A percentile compares a stretch with the other conserved stretches of the same genome.
These are phyloP conservation scores for Calliphora vicina DNA, from an alignment of 1,140 invertebrate species.

Conservation along the genomic window DNA sequence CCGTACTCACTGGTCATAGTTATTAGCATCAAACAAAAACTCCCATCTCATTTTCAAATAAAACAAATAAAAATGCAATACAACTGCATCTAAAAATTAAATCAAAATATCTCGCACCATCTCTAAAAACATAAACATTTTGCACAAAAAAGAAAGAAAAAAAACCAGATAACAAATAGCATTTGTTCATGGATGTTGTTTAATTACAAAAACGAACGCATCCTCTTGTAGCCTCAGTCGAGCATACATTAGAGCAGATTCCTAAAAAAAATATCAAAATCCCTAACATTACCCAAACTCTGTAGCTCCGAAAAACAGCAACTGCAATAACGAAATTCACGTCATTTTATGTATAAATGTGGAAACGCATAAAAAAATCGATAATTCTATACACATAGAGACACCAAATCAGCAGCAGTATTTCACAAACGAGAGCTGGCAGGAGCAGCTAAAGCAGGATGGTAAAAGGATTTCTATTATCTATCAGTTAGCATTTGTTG, in stretches of 20 bases:
- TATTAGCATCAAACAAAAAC: no score
- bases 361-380: background rate
- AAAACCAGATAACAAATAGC: no score
- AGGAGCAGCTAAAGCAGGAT: background rate
- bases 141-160: background rate
- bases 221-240: background rate
- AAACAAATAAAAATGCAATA: background rate
- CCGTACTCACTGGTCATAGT: background rate
- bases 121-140: background rate
- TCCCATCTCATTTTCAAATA: background rate
- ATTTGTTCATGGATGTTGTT: background rate
- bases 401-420: background rate
- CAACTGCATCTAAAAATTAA: background rate
- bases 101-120: background rate
- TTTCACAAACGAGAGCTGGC: background rate
- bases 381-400: background rate
- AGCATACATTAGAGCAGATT: background rate
- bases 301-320: background rate
- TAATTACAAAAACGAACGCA: constrained; percentile 13
- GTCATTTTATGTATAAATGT: background rate
- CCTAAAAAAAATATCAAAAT: background rate
- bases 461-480: background rate
- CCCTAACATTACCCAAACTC: background rate
- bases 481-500: background rate
- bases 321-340: background rate